Evolutionary conservation across 2,113 vertebrate genomes (phyloP).

Genomic region (Peromyscus californicus): DNA sequence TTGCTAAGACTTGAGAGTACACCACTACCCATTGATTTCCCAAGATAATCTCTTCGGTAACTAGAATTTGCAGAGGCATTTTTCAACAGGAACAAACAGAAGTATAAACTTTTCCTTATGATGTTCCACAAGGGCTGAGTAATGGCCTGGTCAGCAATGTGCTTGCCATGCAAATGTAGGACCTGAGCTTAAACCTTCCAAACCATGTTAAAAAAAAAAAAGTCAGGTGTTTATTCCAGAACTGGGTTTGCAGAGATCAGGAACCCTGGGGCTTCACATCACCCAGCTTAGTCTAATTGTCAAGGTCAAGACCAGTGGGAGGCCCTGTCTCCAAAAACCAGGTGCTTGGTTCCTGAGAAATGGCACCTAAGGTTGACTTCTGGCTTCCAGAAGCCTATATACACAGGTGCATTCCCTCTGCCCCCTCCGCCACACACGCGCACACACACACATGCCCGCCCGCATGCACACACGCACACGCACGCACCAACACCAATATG

Average conservation of each 20-base stretch:
- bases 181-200: neutral
- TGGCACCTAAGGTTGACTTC: neutral
- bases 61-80: slow-evolving; percentile 39
- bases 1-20: slow-evolving; percentile 41
- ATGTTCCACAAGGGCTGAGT: neutral
- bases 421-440: neutral
- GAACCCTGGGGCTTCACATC: neutral
- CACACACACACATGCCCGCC: neutral
- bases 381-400: neutral
- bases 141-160: neutral
- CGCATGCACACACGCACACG: neutral
- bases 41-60: slow-evolving; percentile 41
- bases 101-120: neutral
- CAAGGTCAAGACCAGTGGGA: neutral
- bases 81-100: slow-evolving; percentile 43
- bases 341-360: neutral
- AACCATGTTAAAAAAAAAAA: neutral
- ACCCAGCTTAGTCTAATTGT: neutral
- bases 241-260: neutral
- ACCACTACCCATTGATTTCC: slow-evolving; percentile 19
- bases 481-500: neutral
- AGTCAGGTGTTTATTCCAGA: neutral
- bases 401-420: neutral
- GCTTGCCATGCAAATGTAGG: neutral
- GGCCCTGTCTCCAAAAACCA: neutral